A percentile compares a stretch with the other conserved stretches of the same genome.
phyloP scores from a whole-genome alignment of 2,888 invertebrate species.

The Crepidodera aurea region DNA sequence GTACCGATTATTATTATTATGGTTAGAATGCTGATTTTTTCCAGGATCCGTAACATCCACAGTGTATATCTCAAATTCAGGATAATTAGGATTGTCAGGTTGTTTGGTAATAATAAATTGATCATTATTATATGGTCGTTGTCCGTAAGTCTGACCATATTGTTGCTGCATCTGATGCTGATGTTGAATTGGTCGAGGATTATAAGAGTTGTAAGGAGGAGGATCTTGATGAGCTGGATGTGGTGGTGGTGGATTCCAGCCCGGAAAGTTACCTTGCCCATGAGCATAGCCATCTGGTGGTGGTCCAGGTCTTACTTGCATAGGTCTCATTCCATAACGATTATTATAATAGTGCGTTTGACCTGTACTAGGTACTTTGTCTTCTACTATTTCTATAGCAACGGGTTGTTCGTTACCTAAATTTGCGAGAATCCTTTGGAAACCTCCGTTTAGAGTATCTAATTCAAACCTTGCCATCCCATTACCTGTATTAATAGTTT shows the following conservation, averaged over 20 bases:
- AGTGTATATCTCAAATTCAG: conserved; percentile 19
- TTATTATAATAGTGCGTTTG: not conserved
- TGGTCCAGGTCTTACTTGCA: not conserved
- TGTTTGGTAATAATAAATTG: conserved; percentile 4
- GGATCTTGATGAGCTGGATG: not conserved
- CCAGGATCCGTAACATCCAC: not conserved
- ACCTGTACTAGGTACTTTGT: not conserved
- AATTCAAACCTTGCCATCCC: not conserved
- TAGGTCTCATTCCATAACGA: not conserved
- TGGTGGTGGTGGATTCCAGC: not conserved
- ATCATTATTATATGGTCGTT: not conserved
- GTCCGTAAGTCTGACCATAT: not conserved
- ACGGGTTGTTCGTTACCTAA: not conserved
- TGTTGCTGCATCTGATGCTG: not conserved
- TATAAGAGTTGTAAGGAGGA: not conserved
- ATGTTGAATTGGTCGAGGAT: not conserved
- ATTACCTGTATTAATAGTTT: not conserved
- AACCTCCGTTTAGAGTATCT: not conserved
- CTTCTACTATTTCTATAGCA: not conserved
- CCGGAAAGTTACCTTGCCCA: not conserved
- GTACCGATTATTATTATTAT: not conserved
- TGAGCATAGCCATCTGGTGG: not conserved
- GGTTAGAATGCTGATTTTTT: not conserved
- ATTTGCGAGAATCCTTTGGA: not conserved
- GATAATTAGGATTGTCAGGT: not conserved